Evolutionary conservation across 2,113 vertebrate genomes (phyloP), one percentile per base, ranked within the genome.

Genomic region (Crotalus helleri): DNA sequence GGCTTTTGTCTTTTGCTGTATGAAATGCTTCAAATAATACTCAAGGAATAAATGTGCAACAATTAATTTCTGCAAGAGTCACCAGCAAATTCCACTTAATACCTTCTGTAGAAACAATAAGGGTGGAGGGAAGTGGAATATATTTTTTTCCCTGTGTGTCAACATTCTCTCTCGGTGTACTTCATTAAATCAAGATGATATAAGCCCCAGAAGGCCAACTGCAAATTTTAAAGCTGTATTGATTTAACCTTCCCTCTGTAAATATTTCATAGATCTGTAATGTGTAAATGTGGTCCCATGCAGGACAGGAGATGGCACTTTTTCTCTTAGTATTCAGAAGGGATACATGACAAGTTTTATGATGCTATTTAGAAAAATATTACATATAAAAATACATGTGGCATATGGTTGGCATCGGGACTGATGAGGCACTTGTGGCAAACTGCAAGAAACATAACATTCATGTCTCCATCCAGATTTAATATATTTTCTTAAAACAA

Each of bases 151-250:
- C 85, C 91, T 95, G 21, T 97, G 90, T 96, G 96, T 97, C 96
- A 98, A 97, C 95, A 97, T 96, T 97, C 94, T 97, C 81, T 94
- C 95, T 96, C 59, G 49, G 96, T 95, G 89, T 96, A 96, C 96
- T 98, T 97, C 97, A 98, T 98, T 98, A 97, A 98, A 97, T 97
- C 96, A 97, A 97, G 96, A 97, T 96, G 95, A 97, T 96, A 94
- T 94, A 97, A 97, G 94, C 96, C 97, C 92, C 97, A 93, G 93
- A 96, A 97, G 97, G 96, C 51, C 91, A 91, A 97, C 96, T 95
- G 96, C 95, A 97, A 97, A 97, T 97, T 98, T 97, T 97, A 97
- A 95, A 97, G 95, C 94, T 94, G 91, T 97, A 97, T 97, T 98
- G 96, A 97, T 97, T 97, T 97, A 98, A 97, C 97, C 96, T 98